These are phyloP conservation scores for Cochlearius cochlearius DNA, from an alignment of 2,113 vertebrate genomes.

Conservation along the genomic window DNA sequence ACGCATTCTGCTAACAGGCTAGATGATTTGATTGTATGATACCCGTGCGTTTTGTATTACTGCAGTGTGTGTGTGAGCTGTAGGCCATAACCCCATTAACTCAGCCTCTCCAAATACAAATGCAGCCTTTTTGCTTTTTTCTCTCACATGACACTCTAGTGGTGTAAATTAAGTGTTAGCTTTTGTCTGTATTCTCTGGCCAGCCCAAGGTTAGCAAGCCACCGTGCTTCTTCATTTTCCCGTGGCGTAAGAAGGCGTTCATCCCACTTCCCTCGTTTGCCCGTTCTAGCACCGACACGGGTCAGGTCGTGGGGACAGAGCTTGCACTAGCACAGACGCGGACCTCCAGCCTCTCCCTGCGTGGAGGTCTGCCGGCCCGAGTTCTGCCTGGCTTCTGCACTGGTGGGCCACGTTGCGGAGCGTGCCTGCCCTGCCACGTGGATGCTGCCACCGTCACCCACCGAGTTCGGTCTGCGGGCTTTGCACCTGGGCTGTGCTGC, in stretches of 20 bases:
- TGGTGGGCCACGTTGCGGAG: fast-evolving
- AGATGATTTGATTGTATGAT: neutral
- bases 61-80: neutral
- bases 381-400: neutral
- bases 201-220: neutral
- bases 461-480: neutral
- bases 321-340: fast-evolving
- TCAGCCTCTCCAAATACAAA: neutral
- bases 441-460: neutral
- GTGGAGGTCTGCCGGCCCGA: fast-evolving
- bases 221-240: fast-evolving
- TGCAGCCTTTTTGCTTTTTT: neutral
- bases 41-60: neutral
- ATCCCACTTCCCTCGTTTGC: fast-evolving
- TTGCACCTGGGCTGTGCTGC: neutral
- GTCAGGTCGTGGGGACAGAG: fast-evolving
- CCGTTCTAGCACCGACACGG: fast-evolving
- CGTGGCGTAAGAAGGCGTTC: neutral
- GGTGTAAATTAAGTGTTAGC: neutral
- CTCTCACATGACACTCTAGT: neutral
- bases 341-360: neutral
- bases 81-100: neutral
- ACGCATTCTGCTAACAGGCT: neutral
- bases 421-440: neutral
- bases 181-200: neutral